phyloP scores from a whole-genome alignment of 2,113 vertebrate genomes.

The Sterna hirundo region DNA sequence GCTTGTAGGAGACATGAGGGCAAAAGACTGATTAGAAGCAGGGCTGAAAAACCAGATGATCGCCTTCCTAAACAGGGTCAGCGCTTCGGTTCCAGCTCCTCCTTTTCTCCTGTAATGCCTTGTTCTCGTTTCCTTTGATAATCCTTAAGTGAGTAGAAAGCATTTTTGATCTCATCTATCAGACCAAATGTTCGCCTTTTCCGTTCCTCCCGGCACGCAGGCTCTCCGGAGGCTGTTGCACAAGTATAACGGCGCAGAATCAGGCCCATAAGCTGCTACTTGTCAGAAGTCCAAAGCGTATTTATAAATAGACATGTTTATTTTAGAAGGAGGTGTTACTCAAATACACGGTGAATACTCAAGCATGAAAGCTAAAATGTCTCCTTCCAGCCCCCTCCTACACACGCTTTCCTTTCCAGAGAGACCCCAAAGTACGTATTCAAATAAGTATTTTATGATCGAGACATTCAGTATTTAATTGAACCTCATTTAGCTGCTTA shows the following conservation, averaged over 20 bases:
- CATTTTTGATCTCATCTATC: background rate
- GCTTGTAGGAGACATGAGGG: background rate
- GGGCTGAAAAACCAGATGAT: background rate
- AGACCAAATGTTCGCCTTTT: background rate
- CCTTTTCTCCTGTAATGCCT: background rate
- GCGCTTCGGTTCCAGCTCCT: background rate
- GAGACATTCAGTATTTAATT: slow-evolving; percentile 29
- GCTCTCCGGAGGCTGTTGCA: background rate
- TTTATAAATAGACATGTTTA: slow-evolving; percentile 37
- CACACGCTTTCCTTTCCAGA: background rate
- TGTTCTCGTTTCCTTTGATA: background rate
- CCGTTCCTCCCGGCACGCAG: background rate
- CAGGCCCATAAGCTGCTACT: background rate
- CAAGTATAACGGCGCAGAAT: background rate
- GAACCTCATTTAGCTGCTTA: slow-evolving; percentile 47
- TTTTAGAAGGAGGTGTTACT: slow-evolving; percentile 48
- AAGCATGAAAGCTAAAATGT: slow-evolving; percentile 12
- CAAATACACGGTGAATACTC: background rate
- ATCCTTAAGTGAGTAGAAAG: background rate
- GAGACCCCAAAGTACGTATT: slow-evolving; percentile 13
- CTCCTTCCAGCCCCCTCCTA: slow-evolving; percentile 21
- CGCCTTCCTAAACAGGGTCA: background rate
- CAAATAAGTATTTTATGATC: slow-evolving; percentile 33
- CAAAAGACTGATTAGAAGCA: background rate
- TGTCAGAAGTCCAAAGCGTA: slow-evolving; percentile 19